Conservation (phyloP, 2,797 vertebrate genomes). For the Lithobates sylvaticus region DNA sequence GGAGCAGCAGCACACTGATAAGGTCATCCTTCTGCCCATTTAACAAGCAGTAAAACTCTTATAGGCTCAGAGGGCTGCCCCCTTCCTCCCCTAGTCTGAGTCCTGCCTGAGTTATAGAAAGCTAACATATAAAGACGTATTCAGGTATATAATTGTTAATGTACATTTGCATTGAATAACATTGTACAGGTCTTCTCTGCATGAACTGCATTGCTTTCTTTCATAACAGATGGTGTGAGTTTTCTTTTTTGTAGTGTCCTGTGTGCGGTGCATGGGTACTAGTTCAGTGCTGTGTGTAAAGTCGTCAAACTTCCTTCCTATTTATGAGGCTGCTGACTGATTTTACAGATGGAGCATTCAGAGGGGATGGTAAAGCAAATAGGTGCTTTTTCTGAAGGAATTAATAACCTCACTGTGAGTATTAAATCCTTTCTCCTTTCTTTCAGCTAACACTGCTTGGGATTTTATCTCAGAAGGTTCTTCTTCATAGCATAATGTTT, state of each 20-base stretch:
- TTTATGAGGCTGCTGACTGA: conserved; percentile 67
- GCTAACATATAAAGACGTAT: too few species aligned
- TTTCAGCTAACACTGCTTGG: too few species aligned
- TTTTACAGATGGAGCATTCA: conserved; percentile 89
- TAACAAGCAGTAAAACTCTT: too few species aligned
- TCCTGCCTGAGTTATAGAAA: too few species aligned
- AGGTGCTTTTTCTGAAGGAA: conserved; percentile 91
- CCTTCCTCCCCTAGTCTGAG: too few species aligned
- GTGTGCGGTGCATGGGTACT: conserved; percentile 4
- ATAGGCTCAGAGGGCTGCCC: too few species aligned
- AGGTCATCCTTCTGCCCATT: too few species aligned
- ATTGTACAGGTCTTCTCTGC: background rate
- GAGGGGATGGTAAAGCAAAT: conserved; percentile 88
- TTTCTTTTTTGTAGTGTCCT: background rate
- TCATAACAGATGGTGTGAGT: background rate
- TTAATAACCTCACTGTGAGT: conserved; percentile 92
- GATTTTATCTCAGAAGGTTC: too few species aligned
- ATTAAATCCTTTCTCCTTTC: conserved; percentile 1
- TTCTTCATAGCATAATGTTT: too few species aligned
- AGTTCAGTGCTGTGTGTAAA: background rate
- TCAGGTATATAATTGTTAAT: too few species aligned
- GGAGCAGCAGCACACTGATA: too few species aligned
- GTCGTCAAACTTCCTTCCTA: background rate
- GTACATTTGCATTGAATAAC: background rate
- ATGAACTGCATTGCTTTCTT: background rate